Conservation (phyloP, 2,113 vertebrate genomes). For the Aviceda subcristata region DNA sequence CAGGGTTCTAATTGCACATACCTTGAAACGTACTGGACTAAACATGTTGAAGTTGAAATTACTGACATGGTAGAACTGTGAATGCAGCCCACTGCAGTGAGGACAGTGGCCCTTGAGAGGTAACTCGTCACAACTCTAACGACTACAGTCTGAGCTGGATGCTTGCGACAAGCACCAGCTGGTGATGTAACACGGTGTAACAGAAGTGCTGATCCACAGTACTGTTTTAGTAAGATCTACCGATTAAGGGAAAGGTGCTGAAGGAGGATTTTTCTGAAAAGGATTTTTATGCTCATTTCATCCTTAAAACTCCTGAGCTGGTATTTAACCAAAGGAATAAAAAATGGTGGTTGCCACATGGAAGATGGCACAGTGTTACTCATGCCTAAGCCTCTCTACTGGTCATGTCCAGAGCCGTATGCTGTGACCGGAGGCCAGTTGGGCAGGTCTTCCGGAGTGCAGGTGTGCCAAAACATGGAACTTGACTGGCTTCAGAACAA, state of each 20-base stretch:
- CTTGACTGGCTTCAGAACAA: neutral
- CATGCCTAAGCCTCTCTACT: neutral
- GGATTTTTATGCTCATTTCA: neutral
- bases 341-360: rapidly evolving
- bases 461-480: neutral
- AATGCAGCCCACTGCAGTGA: neutral
- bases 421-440: neutral
- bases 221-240: rapidly evolving
- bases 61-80: neutral
- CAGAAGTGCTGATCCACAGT: neutral
- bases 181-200: too few relatives aligned
- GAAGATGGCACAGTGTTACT: neutral
- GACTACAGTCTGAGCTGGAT: neutral
- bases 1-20: neutral
- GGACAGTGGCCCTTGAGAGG: too few relatives aligned
- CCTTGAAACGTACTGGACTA: rapidly evolving
- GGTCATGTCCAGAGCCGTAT: neutral
- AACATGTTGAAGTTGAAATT: neutral
- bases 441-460: neutral
- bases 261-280: neutral
- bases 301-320: neutral
- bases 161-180: neutral
- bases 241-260: neutral
- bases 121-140: neutral
- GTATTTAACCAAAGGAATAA: neutral